phyloP scores from a whole-genome alignment of 2,113 vertebrate genomes.

The Romanogobio albipinnatus region DNA sequence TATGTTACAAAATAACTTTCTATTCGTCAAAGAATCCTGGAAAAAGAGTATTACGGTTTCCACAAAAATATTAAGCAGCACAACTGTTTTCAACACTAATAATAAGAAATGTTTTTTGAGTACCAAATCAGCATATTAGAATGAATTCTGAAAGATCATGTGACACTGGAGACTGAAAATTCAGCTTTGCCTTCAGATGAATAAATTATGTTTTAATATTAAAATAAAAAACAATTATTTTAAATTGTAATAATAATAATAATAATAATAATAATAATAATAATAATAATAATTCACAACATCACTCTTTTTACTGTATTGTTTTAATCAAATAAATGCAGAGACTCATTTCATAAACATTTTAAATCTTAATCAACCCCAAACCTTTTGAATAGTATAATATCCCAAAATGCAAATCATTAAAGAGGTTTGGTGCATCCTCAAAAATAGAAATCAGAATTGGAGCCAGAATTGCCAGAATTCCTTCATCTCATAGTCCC shows the following conservation, averaged over 20 bases:
- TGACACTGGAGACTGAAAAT: neutral
- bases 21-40: neutral
- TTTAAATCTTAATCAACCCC: neutral
- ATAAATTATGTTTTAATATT: too few species aligned
- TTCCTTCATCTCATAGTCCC: neutral
- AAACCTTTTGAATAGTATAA: neutral
- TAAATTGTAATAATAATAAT: too few species aligned
- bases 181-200: too few species aligned
- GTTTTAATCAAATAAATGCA: too few species aligned
- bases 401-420: neutral
- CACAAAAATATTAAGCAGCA: neutral
- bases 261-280: too few species aligned
- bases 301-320: too few species aligned
- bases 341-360: too few species aligned
- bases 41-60: neutral
- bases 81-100: neutral
- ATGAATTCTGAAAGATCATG: neutral
- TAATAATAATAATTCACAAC: too few species aligned
- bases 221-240: too few species aligned
- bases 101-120: neutral
- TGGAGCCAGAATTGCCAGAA: neutral
- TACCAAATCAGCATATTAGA: neutral
- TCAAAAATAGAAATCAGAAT: neutral
- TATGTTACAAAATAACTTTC: neutral
- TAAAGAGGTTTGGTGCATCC: neutral